Evolutionary conservation across 23 tunicate species (phyloP), one percentile per base, ranked within the genome.

Genomic region (Clavelina lepadiformis): DNA sequence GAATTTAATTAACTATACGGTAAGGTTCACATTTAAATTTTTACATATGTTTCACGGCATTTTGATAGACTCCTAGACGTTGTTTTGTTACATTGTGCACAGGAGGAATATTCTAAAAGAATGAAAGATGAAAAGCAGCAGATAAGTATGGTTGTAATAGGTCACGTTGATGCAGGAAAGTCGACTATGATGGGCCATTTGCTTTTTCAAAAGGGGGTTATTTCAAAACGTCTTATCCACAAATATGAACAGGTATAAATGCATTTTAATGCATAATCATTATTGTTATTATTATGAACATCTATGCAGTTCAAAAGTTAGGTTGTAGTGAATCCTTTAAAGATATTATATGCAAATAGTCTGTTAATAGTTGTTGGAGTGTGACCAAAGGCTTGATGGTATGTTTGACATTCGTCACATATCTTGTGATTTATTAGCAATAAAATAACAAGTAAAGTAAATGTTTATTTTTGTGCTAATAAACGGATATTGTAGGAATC

Each of bases 131-230:
- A 51, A 2, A 89, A 89, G 50, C 78, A 64, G 29, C 75, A 74
- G 46, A 56, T 89, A 3, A 76, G 85, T 65, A 67, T 89, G 97
- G 97, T 89, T 2, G 97, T 89, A 5, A 81, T 89, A 24, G 97
- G 97, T 46, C 97, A 89, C 58, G 97, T 89, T 4, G 97, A 89
- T 91, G 97, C 97, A 0, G 97, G 97, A 3, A 89, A 89, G 51
- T 89, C 97, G 0, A 89, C 97, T 1, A 71, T 89, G 75, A 89
- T 89, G 97, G 97, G 97, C 45, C 89, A 89, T 58, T 34, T 89
- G n/a, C 47, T 89, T 32, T 81, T 62, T 57, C 78, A 67, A 23
- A 52, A 66, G 34, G 97, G 97, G 26, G 70, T 75, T 2, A 83
- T 89, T 8, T 75, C 89, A 38, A 89, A 89, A 69, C 64, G 81